Conservation (phyloP, 2,888 invertebrate species). For the Phrixothrix hirtus region DNA sequence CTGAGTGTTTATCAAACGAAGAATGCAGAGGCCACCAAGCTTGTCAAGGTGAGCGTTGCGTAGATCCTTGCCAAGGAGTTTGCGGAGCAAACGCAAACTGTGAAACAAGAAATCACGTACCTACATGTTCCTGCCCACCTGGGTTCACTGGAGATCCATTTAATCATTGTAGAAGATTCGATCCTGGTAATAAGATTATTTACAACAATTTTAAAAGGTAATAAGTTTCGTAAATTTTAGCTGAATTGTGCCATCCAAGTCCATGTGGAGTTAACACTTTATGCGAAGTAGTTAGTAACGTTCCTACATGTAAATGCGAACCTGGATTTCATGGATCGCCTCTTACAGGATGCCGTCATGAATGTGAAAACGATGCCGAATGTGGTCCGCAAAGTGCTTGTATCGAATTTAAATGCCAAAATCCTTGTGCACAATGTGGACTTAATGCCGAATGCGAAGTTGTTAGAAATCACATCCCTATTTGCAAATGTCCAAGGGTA, state of each 20-base stretch:
- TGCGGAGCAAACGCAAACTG: conserved; percentile 80
- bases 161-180: conserved; percentile 69
- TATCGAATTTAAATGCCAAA: conserved; percentile 73
- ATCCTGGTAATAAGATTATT: conserved; percentile 67
- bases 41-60: conserved; percentile 76
- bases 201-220: background rate
- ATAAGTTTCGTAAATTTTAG: conserved; percentile 55
- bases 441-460: conserved; percentile 76
- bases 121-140: conserved; percentile 76
- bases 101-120: conserved; percentile 75
- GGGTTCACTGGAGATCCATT: conserved; percentile 83
- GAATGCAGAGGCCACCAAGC: conserved; percentile 75
- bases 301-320: conserved; percentile 78
- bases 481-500: conserved; percentile 80
- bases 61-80: conserved; percentile 76
- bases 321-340: conserved; percentile 79
- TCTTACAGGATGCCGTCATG: conserved; percentile 76
- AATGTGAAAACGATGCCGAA: conserved; percentile 78
- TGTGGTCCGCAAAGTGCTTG: conserved; percentile 74
- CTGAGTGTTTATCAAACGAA: conserved; percentile 64
- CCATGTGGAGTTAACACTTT: conserved; percentile 82
- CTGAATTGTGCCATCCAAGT: conserved; percentile 80
- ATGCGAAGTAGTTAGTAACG: conserved; percentile 75
- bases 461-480: conserved; percentile 73
- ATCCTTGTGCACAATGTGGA: conserved; percentile 77